phyloP scores from a whole-genome alignment of 1,140 invertebrate genomes.

The Neotoxoptera formosana region DNA sequence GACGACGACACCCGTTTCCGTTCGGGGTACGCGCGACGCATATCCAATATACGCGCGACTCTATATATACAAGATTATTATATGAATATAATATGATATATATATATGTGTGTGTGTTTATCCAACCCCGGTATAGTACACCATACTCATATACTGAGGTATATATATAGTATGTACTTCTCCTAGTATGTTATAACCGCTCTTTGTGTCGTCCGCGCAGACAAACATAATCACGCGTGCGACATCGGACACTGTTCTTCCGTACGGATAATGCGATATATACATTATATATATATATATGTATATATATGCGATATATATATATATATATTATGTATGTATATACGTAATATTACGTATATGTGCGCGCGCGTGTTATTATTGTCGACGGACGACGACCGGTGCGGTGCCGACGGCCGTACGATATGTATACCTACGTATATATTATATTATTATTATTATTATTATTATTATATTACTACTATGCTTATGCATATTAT shows the following conservation, averaged over 20 bases:
- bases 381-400: slow-evolving; percentile 15
- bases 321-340: not conserved
- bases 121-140: not conserved
- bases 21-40: slow-evolving; percentile 19
- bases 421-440: not conserved
- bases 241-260: slow-evolving; percentile 12
- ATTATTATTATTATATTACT: not conserved
- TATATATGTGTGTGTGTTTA: not conserved
- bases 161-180: not conserved
- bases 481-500: not conserved
- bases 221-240: not conserved
- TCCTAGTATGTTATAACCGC: not conserved
- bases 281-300: not conserved
- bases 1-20: slow-evolving; percentile 19
- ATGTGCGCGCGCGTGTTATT: not conserved
- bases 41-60: not conserved
- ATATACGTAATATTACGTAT: not conserved
- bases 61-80: not conserved
- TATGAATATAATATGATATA: too few relatives aligned
- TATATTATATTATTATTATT: too few relatives aligned
- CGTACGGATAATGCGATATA: not conserved
- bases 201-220: not conserved
- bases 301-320: not conserved
- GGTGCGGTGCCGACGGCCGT: not conserved
- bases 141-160: not conserved